phyloP scores from a whole-genome alignment of 2,113 vertebrate genomes.

The Chrysemys picta region DNA sequence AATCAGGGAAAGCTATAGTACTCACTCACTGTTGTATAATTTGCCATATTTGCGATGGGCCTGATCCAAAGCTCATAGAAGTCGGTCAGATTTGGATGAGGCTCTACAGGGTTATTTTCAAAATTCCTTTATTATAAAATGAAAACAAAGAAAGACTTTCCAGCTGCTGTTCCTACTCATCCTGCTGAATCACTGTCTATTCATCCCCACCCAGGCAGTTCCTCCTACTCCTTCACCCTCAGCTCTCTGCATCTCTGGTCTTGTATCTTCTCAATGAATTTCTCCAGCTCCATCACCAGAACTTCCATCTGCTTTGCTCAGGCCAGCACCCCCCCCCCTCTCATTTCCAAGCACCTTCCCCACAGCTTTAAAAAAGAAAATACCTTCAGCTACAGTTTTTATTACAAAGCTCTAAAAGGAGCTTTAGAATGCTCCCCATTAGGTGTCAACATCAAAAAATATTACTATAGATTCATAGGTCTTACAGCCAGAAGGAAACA shows the following conservation, averaged over 20 bases:
- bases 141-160: conserved; percentile 44
- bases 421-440: not conserved
- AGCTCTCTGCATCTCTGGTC: conserved; percentile 23
- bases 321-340: not conserved
- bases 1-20: conserved; percentile 8
- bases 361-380: not conserved
- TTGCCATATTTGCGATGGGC: not conserved
- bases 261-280: not conserved
- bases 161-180: conserved; percentile 43
- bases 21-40: conserved; percentile 30
- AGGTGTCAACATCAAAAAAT: not conserved
- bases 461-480: not conserved
- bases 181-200: conserved; percentile 44
- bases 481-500: not conserved
- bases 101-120: conserved; percentile 21
- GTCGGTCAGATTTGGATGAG: conserved; percentile 10
- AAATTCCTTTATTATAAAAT: conserved; percentile 15
- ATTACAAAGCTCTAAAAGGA: conserved; percentile 1
- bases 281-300: not conserved
- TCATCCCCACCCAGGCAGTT: conserved; percentile 55
- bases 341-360: not conserved
- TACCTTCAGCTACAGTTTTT: not conserved
- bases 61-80: conserved; percentile 20
- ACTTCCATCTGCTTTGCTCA: not conserved
- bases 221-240: conserved; percentile 56